Base-by-base conservation (phyloP, 1,140 invertebrate species). In the Linepithema humile region DNA sequence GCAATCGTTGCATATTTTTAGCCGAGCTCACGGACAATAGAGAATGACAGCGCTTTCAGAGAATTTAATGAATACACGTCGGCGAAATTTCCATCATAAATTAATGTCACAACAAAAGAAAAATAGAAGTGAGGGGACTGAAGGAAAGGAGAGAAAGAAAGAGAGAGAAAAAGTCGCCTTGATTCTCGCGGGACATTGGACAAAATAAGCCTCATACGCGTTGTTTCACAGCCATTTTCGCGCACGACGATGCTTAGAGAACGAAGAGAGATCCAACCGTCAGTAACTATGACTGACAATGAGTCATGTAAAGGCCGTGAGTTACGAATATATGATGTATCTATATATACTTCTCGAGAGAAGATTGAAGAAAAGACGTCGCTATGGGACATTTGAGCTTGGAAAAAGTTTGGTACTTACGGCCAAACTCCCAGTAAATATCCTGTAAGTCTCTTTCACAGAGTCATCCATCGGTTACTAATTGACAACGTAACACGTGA, bases 291-390 rank as follows among this genome's bases (percentile, higher is more conserved):
- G 85, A 88, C 84, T 88, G 83, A 70, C 75, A 80, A 80, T 80
- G 64, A 89, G 85, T 82, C 85, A 85, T 69, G 73, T 83, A 85
- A 85, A 60, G 85, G 82, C 83, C 85, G 70, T 90, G 88, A 89
- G 74, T 89, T 87, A 89, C 87, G 87, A 73, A 67, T 83, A 29
- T 59, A 45, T 32, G 74, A 35, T 45, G 53, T 69, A 70, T 64
- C 32, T n/a, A n/a, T n/a, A n/a, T n/a, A 15, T 15, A 80, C 20
- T 48, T 64, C 60, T 72, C 73, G 26, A 29, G 55, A n/a, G n/a
- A n/a, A n/a, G 72, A 53, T 50, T 57, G 74, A 88, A 90, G 89
- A 90, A 90, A 89, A 89, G 89, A 72, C 83, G 70, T 90, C 89
- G 88, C 88, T 90, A 89, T 75, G 65, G 17, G 35, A 29, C 17